Percentiles rank a stretch among this genome's conserved stretches.
Evolutionary conservation across 2,888 invertebrate genomes (phyloP).

Genomic region (Clistopyga incitator): DNA sequence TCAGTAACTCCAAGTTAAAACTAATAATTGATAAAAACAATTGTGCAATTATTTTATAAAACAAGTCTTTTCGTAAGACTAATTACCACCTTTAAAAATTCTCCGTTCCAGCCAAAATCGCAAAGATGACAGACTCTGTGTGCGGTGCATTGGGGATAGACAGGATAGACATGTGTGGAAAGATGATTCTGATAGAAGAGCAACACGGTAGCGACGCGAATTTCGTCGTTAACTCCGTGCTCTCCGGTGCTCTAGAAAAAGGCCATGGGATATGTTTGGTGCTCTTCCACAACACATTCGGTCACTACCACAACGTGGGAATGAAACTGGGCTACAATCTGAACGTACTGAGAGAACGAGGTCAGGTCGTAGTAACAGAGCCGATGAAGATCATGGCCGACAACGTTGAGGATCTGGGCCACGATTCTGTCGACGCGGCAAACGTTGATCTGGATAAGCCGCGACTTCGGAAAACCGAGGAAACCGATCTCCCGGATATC

Average conservation of each 20-base stretch:
- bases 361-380: slow-evolving; percentile 85
- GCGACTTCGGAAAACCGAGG: slow-evolving; percentile 57
- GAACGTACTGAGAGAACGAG: slow-evolving; percentile 84
- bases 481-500: slow-evolving; percentile 69
- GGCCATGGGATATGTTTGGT: slow-evolving; percentile 87
- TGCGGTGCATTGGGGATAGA: slow-evolving; percentile 88
- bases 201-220: slow-evolving; percentile 89
- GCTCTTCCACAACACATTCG: slow-evolving; percentile 89
- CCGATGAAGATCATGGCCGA: slow-evolving; percentile 83
- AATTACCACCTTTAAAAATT: not conserved
- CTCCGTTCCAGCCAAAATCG: slow-evolving; percentile 4
- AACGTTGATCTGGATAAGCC: slow-evolving; percentile 83
- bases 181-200: slow-evolving; percentile 89
- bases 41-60: not conserved
- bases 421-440: slow-evolving; percentile 82
- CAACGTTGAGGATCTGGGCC: slow-evolving; percentile 82
- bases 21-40: too few species aligned
- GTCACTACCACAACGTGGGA: slow-evolving; percentile 91
- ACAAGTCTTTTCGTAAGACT: not conserved
- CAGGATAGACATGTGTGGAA: slow-evolving; percentile 85
- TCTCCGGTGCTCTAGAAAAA: slow-evolving; percentile 87
- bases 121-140: slow-evolving; percentile 87
- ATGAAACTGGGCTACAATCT: slow-evolving; percentile 91
- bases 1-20: too few species aligned
- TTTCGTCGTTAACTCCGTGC: slow-evolving; percentile 89